Evolutionary conservation across 92 coral and sea anemone genomes (phyloP), one percentile per base, ranked within the genome.

Genomic region (Epizoanthus stellaris): DNA sequence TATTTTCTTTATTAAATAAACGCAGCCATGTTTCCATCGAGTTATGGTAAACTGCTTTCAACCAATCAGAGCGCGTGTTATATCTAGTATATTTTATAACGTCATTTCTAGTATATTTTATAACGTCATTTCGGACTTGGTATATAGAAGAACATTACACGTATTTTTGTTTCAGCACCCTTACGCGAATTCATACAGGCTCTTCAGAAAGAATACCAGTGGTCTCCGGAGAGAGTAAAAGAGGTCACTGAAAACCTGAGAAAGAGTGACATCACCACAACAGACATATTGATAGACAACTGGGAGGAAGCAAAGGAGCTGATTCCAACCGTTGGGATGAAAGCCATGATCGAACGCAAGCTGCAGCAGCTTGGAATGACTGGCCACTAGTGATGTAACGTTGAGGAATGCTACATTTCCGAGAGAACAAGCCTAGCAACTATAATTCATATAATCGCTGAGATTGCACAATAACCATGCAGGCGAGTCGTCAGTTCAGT

Each of bases 281-380:
- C 63, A 15, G 45, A 60, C 3, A 61, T 64, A 11, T 86, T 90
- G 40, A 90, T 82, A 76, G 92, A 85, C 40, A 62, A 85, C 52
- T 91, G 95, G 95, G 82, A 58, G 70, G 65, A 60, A 60, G 65
- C 17, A 16, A 60, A 60, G 19, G 65, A 60, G 6, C 87, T 67
- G 0, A 39, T 91, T 56, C 88, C 81, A 79, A 70, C 81, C 5
- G 63, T 80, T n/a, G 95, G 95, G 5, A 92, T 92, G 84, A 82
- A 72, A 57, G 20, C 7, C 11, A 80, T 60, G 69, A 34, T 92
- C 16, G 90, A 86, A 21, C 56, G 19, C 12, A 93, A 91, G 45
- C 70, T 92, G 63, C 39, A 72, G 68, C 23, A 3, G 23, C 65
- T 60, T 14, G 65, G 65, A 60, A 60, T 60, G 65, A 21, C 14